phyloP scores from a whole-genome alignment of 2,113 vertebrate genomes.

The Cololabis saira region DNA sequence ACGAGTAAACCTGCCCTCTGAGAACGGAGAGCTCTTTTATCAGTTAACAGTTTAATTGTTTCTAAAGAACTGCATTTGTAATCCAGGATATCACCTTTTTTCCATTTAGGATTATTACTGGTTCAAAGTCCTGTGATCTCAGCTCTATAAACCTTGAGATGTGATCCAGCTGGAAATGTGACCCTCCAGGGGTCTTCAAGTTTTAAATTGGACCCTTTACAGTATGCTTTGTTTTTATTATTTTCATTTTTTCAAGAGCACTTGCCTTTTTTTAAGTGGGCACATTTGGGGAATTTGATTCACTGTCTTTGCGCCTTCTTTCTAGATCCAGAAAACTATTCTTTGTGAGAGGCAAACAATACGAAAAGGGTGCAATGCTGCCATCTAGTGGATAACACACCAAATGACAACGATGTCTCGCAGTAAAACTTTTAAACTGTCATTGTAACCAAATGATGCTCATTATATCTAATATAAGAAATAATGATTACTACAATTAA shows the following conservation, averaged over 20 bases:
- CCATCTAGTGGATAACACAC: conserved; percentile 44
- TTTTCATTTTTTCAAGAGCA: no score
- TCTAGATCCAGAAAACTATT: no score
- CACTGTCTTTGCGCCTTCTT: no score
- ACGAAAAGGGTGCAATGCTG: conserved; percentile 19
- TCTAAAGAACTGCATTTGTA: not conserved
- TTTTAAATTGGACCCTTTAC: not conserved
- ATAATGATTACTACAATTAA: no score
- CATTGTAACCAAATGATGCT: no score
- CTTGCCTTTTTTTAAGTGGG: no score
- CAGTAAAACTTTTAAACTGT: not conserved
- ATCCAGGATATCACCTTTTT: not conserved
- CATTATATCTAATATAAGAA: no score
- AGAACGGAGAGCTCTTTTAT: no score
- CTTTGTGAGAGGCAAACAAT: not conserved
- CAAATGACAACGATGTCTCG: not conserved
- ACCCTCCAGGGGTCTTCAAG: not conserved
- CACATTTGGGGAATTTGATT: no score
- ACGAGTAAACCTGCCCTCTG: no score
- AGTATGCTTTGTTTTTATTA: no score
- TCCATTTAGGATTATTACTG: not conserved
- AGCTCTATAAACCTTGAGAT: not conserved
- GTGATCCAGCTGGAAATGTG: no score
- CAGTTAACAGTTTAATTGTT: not conserved
- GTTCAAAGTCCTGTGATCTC: not conserved